Percentiles rank a stretch among this genome's conserved stretches.
phyloP scores from a whole-genome alignment of 2,888 invertebrate species.

The Willowsia nigromaculata region DNA sequence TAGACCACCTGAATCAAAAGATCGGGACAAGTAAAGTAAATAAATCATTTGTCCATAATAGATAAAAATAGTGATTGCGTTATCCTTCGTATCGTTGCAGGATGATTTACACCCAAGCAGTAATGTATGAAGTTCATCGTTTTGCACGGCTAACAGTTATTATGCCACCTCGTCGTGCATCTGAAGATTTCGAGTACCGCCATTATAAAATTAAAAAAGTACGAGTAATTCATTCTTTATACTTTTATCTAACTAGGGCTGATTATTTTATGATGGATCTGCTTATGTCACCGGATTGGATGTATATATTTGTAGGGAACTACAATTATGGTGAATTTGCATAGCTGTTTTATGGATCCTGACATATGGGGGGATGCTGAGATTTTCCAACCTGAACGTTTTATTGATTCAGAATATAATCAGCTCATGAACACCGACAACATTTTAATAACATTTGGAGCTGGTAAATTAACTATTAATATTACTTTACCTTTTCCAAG shows the following conservation, averaged over 20 bases:
- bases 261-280: too few species aligned
- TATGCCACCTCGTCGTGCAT: constrained; percentile 2
- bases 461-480: too few species aligned
- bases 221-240: too few species aligned
- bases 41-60: neutral
- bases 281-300: too few species aligned
- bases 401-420: neutral
- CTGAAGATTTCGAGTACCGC: constrained; percentile 42
- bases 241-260: too few species aligned
- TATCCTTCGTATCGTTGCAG: too few species aligned
- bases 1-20: constrained; percentile 1
- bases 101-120: constrained; percentile 55
- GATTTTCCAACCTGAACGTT: constrained; percentile 44
- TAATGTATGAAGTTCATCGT: constrained; percentile 44
- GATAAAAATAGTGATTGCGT: too few species aligned
- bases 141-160: constrained; percentile 19
- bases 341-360: constrained; percentile 38
- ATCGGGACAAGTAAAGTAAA: constrained; percentile 41
- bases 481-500: too few species aligned
- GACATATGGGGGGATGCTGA: constrained; percentile 55
- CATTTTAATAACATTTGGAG: constrained; percentile 40
- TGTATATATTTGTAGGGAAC: constrained; percentile 33
- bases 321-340: constrained; percentile 51
- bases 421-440: constrained; percentile 22
- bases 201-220: constrained; percentile 48